phyloP scores from a whole-genome alignment of 2,113 vertebrate genomes.

The Recurvirostra avosetta region DNA sequence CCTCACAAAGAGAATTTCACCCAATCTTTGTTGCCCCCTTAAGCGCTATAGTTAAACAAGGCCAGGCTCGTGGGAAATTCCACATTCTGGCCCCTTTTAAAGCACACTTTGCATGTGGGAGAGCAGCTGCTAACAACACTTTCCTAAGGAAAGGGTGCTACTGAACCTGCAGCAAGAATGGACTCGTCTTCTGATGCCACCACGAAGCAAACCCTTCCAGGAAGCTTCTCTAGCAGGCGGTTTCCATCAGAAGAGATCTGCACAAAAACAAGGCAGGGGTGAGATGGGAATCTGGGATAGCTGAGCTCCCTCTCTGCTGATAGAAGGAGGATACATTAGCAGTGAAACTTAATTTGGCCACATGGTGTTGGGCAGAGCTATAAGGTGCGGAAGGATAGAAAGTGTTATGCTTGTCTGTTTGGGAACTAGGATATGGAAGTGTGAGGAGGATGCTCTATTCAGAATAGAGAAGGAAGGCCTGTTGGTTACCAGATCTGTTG shows the following conservation, averaged over 20 bases:
- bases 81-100: background rate
- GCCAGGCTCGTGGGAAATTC: background rate
- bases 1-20: background rate
- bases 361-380: background rate
- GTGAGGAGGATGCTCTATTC: background rate
- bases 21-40: background rate
- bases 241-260: constrained; percentile 71
- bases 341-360: background rate
- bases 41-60: background rate
- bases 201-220: constrained; percentile 67
- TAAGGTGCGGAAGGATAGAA: background rate
- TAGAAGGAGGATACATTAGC: background rate
- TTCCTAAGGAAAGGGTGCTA: background rate
- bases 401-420: background rate
- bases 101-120: background rate
- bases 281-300: background rate
- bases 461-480: background rate
- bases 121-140: background rate
- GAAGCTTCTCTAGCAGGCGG: constrained; percentile 63
- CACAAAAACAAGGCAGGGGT: background rate
- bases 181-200: constrained; percentile 74
- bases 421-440: background rate
- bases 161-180: constrained; percentile 76
- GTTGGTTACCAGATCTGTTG: background rate
- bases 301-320: background rate